Evolutionary conservation across 2,797 vertebrate genomes (phyloP).

Genomic region (Odontamblyopus lacepedii): DNA sequence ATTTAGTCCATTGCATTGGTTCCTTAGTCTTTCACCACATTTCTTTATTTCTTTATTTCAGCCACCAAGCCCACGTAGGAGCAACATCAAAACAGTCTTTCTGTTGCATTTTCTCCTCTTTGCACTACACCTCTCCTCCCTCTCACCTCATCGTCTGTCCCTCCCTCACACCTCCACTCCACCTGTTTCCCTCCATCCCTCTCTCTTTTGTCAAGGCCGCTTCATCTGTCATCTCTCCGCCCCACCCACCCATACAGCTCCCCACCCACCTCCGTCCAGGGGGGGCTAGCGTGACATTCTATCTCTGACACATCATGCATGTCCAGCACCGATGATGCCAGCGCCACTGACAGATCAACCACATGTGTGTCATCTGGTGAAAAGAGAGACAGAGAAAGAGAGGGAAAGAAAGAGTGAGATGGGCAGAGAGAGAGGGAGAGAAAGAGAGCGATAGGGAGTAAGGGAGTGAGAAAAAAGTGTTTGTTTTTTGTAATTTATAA

Average conservation of each 20-base stretch:
- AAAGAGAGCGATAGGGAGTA: constrained; percentile 11
- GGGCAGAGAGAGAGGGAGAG: constrained; percentile 11
- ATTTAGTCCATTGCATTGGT: background rate
- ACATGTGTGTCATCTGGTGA: constrained; percentile 73
- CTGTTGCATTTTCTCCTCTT: constrained; percentile 41
- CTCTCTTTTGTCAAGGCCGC: constrained; percentile 55
- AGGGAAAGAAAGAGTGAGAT: constrained; percentile 17
- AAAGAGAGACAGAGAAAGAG: too few species aligned
- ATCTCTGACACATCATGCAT: constrained; percentile 79
- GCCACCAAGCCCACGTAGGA: background rate
- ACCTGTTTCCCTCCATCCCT: constrained; percentile 62
- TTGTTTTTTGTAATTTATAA: background rate
- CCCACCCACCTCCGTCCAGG: constrained; percentile 38
- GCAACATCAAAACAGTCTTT: constrained; percentile 59
- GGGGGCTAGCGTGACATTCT: constrained; percentile 75
- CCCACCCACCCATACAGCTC: background rate
- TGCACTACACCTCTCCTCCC: constrained; percentile 47
- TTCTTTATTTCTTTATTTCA: background rate
- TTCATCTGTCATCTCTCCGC: constrained; percentile 62
- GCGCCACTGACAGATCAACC: constrained; percentile 74
- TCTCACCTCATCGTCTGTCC: constrained; percentile 56
- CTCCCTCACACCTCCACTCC: constrained; percentile 61
- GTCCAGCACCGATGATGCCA: constrained; percentile 76
- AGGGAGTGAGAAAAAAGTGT: constrained; percentile 1
- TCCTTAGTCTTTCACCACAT: background rate